Evolutionary conservation across 92 coral and sea anemone genomes (phyloP).

Genomic region (Meandrina meandrites): DNA sequence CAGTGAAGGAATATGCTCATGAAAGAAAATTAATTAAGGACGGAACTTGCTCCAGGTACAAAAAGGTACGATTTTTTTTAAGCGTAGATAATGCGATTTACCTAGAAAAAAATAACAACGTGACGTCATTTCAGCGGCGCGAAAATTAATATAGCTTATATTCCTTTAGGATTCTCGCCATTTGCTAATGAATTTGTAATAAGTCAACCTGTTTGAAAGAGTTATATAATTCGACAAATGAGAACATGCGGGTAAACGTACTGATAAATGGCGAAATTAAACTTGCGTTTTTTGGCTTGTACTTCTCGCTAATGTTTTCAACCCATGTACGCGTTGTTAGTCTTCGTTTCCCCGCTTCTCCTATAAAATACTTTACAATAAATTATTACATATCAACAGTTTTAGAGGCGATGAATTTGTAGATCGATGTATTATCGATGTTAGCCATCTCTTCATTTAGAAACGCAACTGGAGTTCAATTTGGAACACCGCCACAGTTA

Average conservation of each 20-base stretch:
- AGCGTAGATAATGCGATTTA: slow-evolving; percentile 23
- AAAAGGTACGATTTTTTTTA: slow-evolving; percentile 3
- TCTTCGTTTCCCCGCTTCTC: background rate
- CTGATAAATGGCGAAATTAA: slow-evolving; percentile 8
- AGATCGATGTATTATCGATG: background rate
- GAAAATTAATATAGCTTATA: slow-evolving; percentile 18
- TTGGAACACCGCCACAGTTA: background rate
- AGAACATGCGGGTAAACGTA: slow-evolving; percentile 30
- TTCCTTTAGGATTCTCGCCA: slow-evolving; percentile 16
- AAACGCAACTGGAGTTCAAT: slow-evolving; percentile 17
- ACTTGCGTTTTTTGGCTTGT: background rate
- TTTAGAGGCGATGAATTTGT: background rate
- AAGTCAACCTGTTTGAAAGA: slow-evolving; percentile 34
- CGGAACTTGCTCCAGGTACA: background rate
- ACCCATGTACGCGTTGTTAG: background rate
- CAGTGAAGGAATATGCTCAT: background rate
- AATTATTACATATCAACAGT: background rate
- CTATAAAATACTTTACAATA: background rate
- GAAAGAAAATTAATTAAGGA: background rate
- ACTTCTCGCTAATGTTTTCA: background rate
- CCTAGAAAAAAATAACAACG: background rate
- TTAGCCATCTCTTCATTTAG: background rate
- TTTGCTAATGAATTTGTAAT: slow-evolving; percentile 44
- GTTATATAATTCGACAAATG: slow-evolving; percentile 40
- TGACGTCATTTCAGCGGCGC: slow-evolving; percentile 38